phyloP scores from a whole-genome alignment of 2,113 vertebrate genomes.

The Garra rufa region DNA sequence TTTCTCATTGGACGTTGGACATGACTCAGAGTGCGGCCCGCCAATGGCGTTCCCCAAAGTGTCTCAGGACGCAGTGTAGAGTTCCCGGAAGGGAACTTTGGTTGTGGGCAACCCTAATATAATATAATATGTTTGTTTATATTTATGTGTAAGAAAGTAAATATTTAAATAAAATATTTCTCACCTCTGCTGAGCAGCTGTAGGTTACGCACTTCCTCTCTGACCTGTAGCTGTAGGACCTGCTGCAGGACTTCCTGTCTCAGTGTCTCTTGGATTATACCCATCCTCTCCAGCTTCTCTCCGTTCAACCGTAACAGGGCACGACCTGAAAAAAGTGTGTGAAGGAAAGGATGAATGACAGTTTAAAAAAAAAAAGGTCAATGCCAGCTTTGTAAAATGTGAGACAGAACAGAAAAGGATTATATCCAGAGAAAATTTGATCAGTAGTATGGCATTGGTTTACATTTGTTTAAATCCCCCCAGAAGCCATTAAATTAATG shows the following conservation, averaged over 20 bases:
- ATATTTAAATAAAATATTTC: too few species aligned
- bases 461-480: constrained; percentile 24
- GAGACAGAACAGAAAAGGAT: constrained; percentile 1
- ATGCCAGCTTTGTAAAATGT: background rate
- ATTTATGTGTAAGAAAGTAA: too few species aligned
- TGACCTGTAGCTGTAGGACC: constrained; percentile 94
- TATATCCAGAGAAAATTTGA: background rate
- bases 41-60: too few species aligned
- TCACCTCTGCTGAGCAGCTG: constrained; percentile 97
- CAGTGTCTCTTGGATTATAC: constrained; percentile 88
- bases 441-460: constrained; percentile 17
- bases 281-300: constrained; percentile 97
- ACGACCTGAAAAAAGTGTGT: constrained; percentile 76
- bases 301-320: constrained; percentile 89
- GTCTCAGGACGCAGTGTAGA: too few species aligned
- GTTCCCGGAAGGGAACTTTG: too few species aligned
- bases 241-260: constrained; percentile 94
- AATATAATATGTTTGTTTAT: too few species aligned
- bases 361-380: background rate
- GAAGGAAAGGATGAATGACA: background rate
- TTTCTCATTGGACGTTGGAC: too few species aligned
- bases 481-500: constrained; percentile 41
- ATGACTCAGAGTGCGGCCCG: too few species aligned
- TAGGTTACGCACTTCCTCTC: constrained; percentile 94
- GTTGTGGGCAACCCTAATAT: too few species aligned